Conservation (phyloP, 2,113 vertebrate species). For the Ardeotis arabs region DNA sequence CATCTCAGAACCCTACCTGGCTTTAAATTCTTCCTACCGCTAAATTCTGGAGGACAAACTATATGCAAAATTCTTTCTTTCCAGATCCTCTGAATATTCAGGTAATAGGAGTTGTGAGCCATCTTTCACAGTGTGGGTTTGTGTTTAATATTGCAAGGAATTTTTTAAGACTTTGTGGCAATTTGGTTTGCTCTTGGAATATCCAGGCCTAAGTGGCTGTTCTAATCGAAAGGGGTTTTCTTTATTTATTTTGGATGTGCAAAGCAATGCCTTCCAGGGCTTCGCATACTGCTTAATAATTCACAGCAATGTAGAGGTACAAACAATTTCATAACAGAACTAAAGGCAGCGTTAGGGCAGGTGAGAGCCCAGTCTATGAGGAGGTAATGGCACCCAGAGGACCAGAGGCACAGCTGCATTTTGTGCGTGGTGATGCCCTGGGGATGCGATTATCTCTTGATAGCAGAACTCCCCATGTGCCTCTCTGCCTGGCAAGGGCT, state of each 20-base stretch:
- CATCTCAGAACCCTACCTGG: neutral
- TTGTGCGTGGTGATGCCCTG: neutral
- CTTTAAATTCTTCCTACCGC: neutral
- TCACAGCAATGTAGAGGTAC: neutral
- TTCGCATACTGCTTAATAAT: slow-evolving; percentile 9
- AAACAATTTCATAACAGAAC: neutral
- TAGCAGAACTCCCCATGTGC: neutral
- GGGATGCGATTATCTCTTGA: slow-evolving; percentile 24
- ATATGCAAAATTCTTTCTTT: neutral
- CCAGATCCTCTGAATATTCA: neutral
- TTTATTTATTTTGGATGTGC: neutral
- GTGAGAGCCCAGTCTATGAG: neutral
- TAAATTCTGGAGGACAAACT: neutral
- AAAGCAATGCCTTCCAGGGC: neutral
- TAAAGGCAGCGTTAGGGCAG: slow-evolving; percentile 8
- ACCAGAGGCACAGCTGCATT: slow-evolving; percentile 46
- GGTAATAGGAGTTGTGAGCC: neutral
- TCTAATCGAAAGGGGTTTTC: neutral
- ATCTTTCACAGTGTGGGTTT: neutral
- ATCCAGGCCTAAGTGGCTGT: neutral
- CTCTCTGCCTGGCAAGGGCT: neutral
- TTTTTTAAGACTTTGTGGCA: neutral
- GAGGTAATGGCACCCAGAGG: slow-evolving; percentile 20
- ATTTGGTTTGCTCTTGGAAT: neutral
- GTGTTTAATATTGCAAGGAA: neutral